phyloP scores from a whole-genome alignment of 2,113 vertebrate genomes.

The Puma concolor region DNA sequence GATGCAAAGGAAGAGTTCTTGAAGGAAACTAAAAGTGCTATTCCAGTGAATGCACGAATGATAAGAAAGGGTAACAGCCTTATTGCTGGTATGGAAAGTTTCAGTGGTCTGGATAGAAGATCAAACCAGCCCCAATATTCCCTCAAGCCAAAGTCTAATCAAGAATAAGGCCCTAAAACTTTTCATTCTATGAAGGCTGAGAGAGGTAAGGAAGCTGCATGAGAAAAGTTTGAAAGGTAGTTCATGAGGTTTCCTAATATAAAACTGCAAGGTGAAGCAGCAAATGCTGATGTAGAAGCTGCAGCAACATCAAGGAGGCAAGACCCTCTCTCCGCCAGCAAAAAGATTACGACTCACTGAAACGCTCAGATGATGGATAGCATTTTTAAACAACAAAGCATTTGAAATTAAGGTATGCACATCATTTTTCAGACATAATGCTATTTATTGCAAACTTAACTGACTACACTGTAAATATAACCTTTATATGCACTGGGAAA shows the following conservation, averaged over 20 bases:
- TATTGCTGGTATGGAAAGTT: neutral
- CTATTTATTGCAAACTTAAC: neutral
- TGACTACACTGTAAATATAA: neutral
- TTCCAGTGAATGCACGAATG: neutral
- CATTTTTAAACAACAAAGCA: neutral
- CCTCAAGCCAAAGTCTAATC: neutral
- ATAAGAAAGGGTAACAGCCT: neutral
- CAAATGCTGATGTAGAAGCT: neutral
- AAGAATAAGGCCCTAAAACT: neutral
- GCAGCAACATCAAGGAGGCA: neutral
- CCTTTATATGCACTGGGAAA: neutral
- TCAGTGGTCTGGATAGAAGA: neutral
- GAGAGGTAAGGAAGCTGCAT: neutral
- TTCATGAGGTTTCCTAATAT: neutral
- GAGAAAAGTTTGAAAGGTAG: neutral
- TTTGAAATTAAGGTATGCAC: neutral
- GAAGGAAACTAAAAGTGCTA: neutral
- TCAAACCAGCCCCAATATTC: neutral
- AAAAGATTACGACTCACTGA: neutral
- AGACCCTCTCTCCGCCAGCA: neutral
- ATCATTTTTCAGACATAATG: neutral
- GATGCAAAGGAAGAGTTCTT: neutral
- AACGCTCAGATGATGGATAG: neutral
- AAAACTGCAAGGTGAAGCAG: neutral
- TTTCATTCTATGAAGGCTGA: neutral